Conservation (phyloP, 2,797 vertebrate species). For the Tapera naevia region DNA sequence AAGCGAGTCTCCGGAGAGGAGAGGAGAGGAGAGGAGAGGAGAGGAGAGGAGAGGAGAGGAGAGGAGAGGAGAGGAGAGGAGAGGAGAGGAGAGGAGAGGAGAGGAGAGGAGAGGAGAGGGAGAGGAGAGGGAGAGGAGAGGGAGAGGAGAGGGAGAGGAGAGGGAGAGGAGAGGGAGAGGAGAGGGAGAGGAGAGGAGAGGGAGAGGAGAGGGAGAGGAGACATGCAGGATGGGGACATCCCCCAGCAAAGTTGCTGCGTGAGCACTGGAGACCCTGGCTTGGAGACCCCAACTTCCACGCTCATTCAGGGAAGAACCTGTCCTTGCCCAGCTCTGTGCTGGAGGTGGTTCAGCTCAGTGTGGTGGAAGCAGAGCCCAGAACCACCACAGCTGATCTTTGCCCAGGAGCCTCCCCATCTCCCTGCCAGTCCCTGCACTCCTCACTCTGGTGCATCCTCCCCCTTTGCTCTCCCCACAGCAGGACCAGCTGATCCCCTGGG, state of each 20-base stretch:
- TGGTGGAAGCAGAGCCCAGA: not conserved
- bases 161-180: too few species aligned
- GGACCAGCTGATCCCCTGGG: too few species aligned
- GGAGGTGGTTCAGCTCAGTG: not conserved
- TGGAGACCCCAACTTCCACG: not conserved
- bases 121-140: too few species aligned
- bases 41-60: rapidly evolving
- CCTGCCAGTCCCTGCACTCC: not conserved
- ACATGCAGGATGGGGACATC: not conserved
- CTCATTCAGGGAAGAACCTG: not conserved
- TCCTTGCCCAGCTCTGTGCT: not conserved
- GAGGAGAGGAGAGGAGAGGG: rapidly evolving
- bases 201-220: too few species aligned
- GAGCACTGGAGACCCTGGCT: not conserved
- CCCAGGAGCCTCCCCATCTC: not conserved
- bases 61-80: rapidly evolving
- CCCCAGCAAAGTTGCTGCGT: not conserved
- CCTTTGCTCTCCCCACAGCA: not conserved
- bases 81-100: rapidly evolving
- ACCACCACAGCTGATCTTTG: not conserved
- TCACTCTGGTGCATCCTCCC: not conserved
- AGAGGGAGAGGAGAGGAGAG: too few species aligned
- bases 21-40: rapidly evolving
- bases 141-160: too few species aligned
- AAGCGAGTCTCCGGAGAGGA: conserved; percentile 70